Base-by-base conservation (phyloP, 2,797 vertebrate species). In the Babyrousa celebensis region DNA sequence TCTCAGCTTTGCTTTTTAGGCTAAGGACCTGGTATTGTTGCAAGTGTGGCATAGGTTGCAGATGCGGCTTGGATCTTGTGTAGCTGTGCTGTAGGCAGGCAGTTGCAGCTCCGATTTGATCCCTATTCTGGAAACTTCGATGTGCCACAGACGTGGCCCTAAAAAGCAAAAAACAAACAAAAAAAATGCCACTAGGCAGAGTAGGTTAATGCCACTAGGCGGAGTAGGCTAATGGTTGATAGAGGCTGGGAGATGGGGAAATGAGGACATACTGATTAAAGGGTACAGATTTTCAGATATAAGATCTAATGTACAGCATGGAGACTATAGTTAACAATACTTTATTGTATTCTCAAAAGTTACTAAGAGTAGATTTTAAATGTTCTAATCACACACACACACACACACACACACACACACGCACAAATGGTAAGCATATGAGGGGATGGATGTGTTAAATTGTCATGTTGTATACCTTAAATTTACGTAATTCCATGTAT, bases 341-440 rank as follows among this genome's bases (percentile, higher is more conserved):
- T 65, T 16, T 85, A 72, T 72, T 32, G 4, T 63, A 71, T 21
- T 63, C 82, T 72, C 74, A 14, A 60, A 80, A 67, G 52, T 80
- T 95, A 74, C 14, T 58, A 58, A 82, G 52, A 82, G 23, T 79
- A 86, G 27, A 82, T 82, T 91, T 36, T 29, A 67, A 60, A 67
- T 67, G 17, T 91, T 86, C 75, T 7, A 62, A 74, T 36, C 1
- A 60, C 32, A 23, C 11, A 54, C n/a, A 23, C 18, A 48, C 62
- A 93, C 20, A 56, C 36, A 36, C 36, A 36, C 36, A 36, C 1
- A 60, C 32, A 23, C 1, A 60, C 32, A 23, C 7, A 20, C 40
- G 56, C 43, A 36, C 43, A 32, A 63, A 90, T 40, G 79, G 56
- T 85, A 85, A 79, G 43, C 71, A 27, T 68, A 40, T 65, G 80